phyloP scores from a whole-genome alignment of 2,797 vertebrate genomes.

The Parotocinclus haroldoi region DNA sequence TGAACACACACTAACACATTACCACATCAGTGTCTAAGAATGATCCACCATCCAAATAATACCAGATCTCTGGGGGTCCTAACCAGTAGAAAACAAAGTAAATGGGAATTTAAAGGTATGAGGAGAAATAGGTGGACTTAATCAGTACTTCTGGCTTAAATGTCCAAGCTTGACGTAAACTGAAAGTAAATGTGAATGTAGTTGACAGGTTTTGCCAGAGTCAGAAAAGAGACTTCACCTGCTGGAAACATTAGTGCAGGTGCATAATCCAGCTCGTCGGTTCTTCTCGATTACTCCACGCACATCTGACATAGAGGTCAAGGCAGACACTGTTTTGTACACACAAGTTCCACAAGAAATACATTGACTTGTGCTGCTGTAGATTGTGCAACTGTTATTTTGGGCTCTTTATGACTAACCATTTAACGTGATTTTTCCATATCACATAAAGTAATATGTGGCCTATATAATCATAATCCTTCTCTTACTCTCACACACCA shows the following conservation, averaged over 20 bases:
- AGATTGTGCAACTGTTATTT: not conserved
- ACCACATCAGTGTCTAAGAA: too few species aligned
- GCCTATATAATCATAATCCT: not conserved
- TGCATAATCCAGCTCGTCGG: slow-evolving; percentile 73
- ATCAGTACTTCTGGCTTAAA: too few species aligned
- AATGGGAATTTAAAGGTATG: too few species aligned
- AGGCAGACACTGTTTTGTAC: slow-evolving; percentile 33
- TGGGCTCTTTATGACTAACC: not conserved
- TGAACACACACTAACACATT: too few species aligned
- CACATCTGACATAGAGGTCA: slow-evolving; percentile 74
- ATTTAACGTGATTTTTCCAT: not conserved
- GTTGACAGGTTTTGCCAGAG: not conserved
- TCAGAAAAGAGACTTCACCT: slow-evolving; percentile 71
- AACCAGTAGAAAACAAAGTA: too few species aligned
- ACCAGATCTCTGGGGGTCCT: too few species aligned
- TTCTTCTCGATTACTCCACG: slow-evolving; percentile 78
- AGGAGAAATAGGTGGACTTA: too few species aligned
- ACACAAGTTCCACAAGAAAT: not conserved
- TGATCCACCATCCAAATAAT: too few species aligned
- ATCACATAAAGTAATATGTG: too few species aligned
- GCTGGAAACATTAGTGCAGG: slow-evolving; percentile 76
- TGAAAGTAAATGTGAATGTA: not conserved
- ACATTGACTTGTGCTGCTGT: too few species aligned
- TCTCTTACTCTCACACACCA: not conserved
- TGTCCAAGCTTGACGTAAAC: too few species aligned